phyloP scores from a whole-genome alignment of 1,140 invertebrate genomes.

The Neelides sp. region DNA sequence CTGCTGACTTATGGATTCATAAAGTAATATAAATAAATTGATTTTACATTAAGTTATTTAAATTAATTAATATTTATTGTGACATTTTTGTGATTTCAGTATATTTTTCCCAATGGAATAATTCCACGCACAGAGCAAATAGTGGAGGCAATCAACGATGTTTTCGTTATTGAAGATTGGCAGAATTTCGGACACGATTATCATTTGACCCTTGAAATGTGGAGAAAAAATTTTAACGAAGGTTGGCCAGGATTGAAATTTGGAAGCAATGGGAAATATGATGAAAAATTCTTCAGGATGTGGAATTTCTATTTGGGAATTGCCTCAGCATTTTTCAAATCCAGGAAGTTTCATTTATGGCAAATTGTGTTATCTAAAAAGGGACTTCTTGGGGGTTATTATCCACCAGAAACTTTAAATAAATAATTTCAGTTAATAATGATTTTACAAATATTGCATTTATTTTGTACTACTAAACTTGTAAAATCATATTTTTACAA shows the following conservation, averaged over 20 bases:
- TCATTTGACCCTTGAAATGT: background rate
- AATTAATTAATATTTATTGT: too few relatives aligned
- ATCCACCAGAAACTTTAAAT: too few relatives aligned
- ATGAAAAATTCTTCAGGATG: background rate
- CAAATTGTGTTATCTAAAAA: conserved; percentile 11
- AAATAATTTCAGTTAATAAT: too few relatives aligned
- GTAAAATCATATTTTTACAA: too few relatives aligned
- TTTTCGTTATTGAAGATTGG: background rate
- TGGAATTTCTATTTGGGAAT: background rate
- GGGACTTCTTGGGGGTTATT: conserved; percentile 8
- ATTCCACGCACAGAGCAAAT: background rate
- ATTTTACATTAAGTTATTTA: too few relatives aligned
- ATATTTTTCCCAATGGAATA: conserved; percentile 4
- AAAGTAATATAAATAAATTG: too few relatives aligned
- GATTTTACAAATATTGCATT: too few relatives aligned
- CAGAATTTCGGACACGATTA: background rate
- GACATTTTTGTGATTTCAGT: too few relatives aligned
- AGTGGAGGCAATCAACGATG: background rate
- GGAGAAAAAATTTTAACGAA: background rate
- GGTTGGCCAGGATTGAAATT: background rate
- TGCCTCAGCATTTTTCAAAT: background rate
- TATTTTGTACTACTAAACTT: too few relatives aligned
- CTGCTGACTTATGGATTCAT: conserved; percentile 1
- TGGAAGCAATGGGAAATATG: conserved; percentile 3
- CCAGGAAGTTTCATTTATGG: conserved; percentile 3